Percentiles rank a stretch among this genome's conserved stretches.
Conservation (phyloP, 2,113 vertebrate species). For the Sialia sialis region DNA sequence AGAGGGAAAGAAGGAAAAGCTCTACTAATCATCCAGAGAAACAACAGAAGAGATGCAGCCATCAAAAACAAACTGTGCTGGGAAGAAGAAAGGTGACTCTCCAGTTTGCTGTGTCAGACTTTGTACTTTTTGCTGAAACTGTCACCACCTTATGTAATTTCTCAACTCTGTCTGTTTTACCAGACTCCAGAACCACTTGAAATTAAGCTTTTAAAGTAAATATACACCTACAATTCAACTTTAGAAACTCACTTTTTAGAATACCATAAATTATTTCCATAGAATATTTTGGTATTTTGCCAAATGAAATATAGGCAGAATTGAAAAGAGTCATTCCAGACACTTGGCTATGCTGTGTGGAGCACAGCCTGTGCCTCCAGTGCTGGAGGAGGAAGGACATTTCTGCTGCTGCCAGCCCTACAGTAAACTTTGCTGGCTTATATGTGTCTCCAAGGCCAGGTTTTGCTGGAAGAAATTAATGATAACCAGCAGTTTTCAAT, state of each 20-base stretch:
- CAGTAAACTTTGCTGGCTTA: background rate
- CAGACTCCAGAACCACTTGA: background rate
- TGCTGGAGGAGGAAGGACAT: background rate
- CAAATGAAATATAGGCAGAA: background rate
- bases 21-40: background rate
- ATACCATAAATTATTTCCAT: background rate
- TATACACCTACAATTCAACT: background rate
- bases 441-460: background rate
- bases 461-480: background rate
- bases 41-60: background rate
- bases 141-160: background rate
- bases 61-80: background rate
- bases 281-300: background rate
- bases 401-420: background rate
- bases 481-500: background rate
- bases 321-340: background rate
- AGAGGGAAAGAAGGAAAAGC: background rate
- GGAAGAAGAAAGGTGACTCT: background rate
- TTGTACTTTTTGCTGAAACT: background rate
- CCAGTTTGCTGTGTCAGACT: background rate
- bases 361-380: background rate
- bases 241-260: background rate
- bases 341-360: accelerated
- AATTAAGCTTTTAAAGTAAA: background rate
- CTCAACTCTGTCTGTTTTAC: background rate